These are phyloP conservation scores for Passer montanus DNA, from an alignment of 2,113 vertebrate species.

Conservation along the genomic window DNA sequence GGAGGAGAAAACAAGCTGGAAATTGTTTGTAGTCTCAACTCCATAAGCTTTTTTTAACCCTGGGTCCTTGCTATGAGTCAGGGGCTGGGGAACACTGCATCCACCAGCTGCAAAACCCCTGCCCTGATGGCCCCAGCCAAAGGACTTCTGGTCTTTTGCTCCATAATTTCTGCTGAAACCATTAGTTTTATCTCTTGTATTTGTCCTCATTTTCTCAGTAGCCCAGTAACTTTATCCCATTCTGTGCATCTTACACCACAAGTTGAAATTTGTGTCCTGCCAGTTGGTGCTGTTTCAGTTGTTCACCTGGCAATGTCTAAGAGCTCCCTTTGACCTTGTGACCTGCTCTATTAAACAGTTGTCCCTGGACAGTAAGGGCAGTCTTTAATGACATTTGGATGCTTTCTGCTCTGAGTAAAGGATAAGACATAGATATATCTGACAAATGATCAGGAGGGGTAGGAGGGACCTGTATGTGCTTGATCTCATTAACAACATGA, in stretches of 20 bases:
- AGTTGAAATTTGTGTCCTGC: not conserved
- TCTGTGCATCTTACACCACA: not conserved
- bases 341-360: not conserved
- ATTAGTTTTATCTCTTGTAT: not conserved
- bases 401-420: not conserved
- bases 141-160: not conserved
- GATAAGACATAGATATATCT: not conserved
- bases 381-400: not conserved
- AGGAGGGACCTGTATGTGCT: not conserved
- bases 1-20: not conserved
- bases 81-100: not conserved
- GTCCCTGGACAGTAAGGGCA: not conserved
- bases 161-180: not conserved
- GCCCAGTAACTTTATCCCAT: not conserved
- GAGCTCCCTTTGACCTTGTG: not conserved
- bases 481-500: not conserved
- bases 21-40: not conserved
- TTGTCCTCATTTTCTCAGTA: not conserved
- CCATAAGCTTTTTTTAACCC: not conserved
- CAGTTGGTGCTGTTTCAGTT: not conserved
- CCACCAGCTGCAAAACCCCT: not conserved
- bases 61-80: not conserved
- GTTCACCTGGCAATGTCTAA: not conserved
- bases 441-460: not conserved
- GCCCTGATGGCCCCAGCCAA: not conserved